Evolutionary conservation across 1,140 invertebrate species (phyloP).

Genomic region (Subanguina moxae): DNA sequence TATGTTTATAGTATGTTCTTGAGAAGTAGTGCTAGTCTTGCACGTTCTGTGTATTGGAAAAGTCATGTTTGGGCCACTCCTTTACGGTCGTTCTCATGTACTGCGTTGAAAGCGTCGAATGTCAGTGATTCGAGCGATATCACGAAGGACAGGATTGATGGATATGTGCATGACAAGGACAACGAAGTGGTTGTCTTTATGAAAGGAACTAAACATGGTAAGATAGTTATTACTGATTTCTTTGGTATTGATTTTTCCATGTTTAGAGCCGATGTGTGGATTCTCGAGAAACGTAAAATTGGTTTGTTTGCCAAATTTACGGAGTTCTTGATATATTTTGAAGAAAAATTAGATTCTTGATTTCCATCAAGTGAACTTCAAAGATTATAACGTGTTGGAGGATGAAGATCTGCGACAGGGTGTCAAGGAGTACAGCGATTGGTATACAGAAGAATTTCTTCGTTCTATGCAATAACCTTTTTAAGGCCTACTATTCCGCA

Average conservation of each 20-base stretch:
- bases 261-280: conserved; percentile 50
- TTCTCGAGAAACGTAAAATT: conserved; percentile 56
- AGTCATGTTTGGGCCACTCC: too few relatives aligned
- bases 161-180: conserved; percentile 17
- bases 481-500: conserved; percentile 48
- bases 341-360: conserved; percentile 51
- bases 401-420: conserved; percentile 53
- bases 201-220: conserved; percentile 50
- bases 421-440: conserved; percentile 55
- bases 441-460: conserved; percentile 22
- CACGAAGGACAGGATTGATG: conserved; percentile 10
- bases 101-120: background rate
- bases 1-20: too few relatives aligned
- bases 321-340: conserved; percentile 18
- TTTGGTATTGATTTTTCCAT: background rate
- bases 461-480: background rate
- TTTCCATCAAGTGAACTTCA: conserved; percentile 49
- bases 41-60: too few relatives aligned
- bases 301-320: conserved; percentile 29
- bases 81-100: background rate
- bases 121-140: background rate
- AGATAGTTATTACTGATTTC: too few relatives aligned
- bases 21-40: too few relatives aligned
- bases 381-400: conserved; percentile 50
- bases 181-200: conserved; percentile 57